phyloP scores from a whole-genome alignment of 2,797 vertebrate genomes.

The Aselliscus stoliczkanus region DNA sequence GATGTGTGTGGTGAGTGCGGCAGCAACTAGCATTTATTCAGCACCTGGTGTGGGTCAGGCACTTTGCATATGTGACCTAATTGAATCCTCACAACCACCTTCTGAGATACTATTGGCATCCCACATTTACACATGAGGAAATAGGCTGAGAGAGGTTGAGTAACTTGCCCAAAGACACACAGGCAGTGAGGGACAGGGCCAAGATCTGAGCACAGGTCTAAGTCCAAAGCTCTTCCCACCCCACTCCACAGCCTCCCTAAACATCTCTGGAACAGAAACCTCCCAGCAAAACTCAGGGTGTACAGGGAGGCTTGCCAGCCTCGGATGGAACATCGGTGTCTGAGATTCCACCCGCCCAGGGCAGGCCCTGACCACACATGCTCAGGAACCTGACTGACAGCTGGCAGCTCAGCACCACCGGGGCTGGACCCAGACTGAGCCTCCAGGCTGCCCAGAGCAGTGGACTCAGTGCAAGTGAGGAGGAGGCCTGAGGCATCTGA shows the following conservation, averaged over 20 bases:
- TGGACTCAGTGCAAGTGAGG: background rate
- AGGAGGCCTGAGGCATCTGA: rapidly evolving
- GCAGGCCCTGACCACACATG: background rate
- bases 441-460: background rate
- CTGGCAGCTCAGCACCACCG: background rate
- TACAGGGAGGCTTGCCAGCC: background rate
- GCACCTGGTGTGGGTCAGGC: background rate
- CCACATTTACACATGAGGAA: background rate
- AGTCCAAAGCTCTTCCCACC: background rate
- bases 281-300: background rate
- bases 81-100: background rate
- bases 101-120: background rate
- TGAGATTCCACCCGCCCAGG: background rate
- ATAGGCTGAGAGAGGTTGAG: background rate
- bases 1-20: background rate
- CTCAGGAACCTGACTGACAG: background rate
- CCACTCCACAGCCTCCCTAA: background rate
- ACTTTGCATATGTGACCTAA: background rate
- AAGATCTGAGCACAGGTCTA: background rate
- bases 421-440: background rate
- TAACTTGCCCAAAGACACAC: background rate
- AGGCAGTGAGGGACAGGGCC: background rate
- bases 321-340: background rate
- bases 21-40: background rate
- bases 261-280: background rate